phyloP scores from a whole-genome alignment of 2,797 vertebrate species.

The Apogon hyalosoma region DNA sequence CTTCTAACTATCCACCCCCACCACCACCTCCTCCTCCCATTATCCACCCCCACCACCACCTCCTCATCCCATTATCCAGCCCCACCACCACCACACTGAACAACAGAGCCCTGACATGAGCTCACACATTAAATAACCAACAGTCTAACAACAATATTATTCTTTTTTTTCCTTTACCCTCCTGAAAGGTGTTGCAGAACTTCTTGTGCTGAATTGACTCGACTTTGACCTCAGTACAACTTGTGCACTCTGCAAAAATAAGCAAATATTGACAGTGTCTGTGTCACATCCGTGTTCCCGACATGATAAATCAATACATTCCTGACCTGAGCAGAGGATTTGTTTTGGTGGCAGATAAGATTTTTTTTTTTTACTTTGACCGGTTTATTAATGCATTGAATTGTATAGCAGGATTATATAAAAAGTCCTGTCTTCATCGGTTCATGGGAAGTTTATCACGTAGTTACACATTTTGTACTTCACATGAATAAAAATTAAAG shows the following conservation, averaged over 20 bases:
- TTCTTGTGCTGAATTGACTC: conserved; percentile 35
- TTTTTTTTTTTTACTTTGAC: background rate
- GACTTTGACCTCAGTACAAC: conserved; percentile 57
- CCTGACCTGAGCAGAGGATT: background rate
- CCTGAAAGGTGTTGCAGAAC: background rate
- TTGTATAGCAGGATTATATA: background rate
- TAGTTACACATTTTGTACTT: too few relatives aligned
- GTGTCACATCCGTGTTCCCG: background rate
- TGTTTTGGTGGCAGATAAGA: background rate
- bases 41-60: too few relatives aligned
- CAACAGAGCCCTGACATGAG: conserved; percentile 40
- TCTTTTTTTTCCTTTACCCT: conserved; percentile 13
- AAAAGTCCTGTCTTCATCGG: background rate
- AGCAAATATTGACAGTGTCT: conserved; percentile 61
- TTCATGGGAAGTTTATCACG: too few relatives aligned
- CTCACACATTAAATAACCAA: conserved; percentile 33
- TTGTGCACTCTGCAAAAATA: conserved; percentile 29
- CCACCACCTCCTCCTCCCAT: background rate
- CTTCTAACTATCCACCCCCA: background rate
- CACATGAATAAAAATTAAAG: too few relatives aligned
- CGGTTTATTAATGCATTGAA: background rate
- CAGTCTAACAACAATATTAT: conserved; percentile 5
- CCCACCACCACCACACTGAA: background rate
- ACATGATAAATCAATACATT: conserved; percentile 18
- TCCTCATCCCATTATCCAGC: background rate